These are phyloP conservation scores for Cremastinae sp. DNA, from an alignment of 2,888 invertebrate species.

Conservation along the genomic window DNA sequence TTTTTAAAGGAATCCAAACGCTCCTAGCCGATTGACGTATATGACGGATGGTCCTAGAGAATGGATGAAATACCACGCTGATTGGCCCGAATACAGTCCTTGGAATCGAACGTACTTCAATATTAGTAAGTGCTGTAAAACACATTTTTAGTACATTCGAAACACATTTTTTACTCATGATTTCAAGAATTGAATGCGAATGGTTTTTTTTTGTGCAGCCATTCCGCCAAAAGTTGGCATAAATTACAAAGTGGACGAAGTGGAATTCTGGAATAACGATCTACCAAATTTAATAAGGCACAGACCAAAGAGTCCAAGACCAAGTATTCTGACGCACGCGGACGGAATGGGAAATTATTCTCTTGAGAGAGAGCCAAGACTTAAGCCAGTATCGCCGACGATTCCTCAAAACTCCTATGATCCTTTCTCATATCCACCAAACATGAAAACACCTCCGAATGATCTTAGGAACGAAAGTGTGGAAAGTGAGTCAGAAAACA, in stretches of 20 bases:
- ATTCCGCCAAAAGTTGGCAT: slow-evolving; percentile 88
- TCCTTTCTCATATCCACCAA: slow-evolving; percentile 38
- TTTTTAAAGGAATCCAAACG: slow-evolving; percentile 87
- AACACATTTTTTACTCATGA: slow-evolving; percentile 2
- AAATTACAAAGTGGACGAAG: slow-evolving; percentile 89
- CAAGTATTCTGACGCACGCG: slow-evolving; percentile 70
- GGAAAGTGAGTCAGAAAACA: slow-evolving; percentile 74
- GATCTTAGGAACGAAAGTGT: slow-evolving; percentile 61
- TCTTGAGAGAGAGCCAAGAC: slow-evolving; percentile 68
- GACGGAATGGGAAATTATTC: slow-evolving; percentile 71
- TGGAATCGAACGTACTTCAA: slow-evolving; percentile 89
- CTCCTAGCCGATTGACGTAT: slow-evolving; percentile 85
- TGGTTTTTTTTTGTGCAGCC: slow-evolving; percentile 81
- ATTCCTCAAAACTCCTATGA: slow-evolving; percentile 36
- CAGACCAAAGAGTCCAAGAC: slow-evolving; percentile 71
- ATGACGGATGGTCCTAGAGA: slow-evolving; percentile 84
- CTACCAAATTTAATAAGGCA: slow-evolving; percentile 87
- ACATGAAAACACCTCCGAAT: slow-evolving; percentile 72
- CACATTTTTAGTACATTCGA: not conserved
- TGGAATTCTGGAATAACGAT: slow-evolving; percentile 92
- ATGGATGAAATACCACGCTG: slow-evolving; percentile 86
- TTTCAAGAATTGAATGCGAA: not conserved
- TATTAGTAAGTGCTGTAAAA: slow-evolving; percentile 83
- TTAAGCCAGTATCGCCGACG: slow-evolving; percentile 56
- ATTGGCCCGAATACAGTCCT: slow-evolving; percentile 92